phyloP scores from a whole-genome alignment of 1,140 invertebrate species.

The Hetaerina americana region DNA sequence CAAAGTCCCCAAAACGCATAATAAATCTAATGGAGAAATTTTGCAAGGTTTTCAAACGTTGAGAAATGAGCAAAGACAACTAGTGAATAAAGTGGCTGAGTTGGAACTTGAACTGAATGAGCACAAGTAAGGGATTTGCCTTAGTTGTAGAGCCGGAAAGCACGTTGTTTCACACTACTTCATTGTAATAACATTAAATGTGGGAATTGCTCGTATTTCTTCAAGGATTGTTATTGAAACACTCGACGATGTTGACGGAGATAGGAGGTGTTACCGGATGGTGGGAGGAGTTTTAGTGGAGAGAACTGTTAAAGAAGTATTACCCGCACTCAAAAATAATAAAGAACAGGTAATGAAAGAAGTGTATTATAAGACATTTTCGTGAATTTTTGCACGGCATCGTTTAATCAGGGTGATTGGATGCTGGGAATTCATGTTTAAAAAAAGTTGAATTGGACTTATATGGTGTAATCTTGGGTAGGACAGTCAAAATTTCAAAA shows the following conservation, averaged over 20 bases:
- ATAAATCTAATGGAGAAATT: conserved; percentile 55
- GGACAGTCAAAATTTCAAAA: too few species aligned
- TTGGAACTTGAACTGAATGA: conserved; percentile 87
- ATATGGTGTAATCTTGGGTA: too few species aligned
- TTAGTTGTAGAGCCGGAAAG: not conserved
- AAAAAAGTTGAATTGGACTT: too few species aligned
- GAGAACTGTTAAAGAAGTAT: conserved; percentile 77
- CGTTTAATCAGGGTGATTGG: too few species aligned
- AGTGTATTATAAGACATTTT: not conserved
- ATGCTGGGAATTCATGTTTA: too few species aligned
- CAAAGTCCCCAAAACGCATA: not conserved
- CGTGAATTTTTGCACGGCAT: too few species aligned
- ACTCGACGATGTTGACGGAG: conserved; percentile 68
- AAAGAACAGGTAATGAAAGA: conserved; percentile 51
- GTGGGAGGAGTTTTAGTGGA: conserved; percentile 89
- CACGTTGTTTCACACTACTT: not conserved
- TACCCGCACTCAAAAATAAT: conserved; percentile 71
- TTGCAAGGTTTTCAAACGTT: conserved; percentile 73
- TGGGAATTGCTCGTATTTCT: conserved; percentile 19
- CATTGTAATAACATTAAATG: conserved; percentile 6
- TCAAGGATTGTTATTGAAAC: conserved; percentile 89
- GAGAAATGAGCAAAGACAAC: conserved; percentile 69
- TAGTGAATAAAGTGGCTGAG: conserved; percentile 78
- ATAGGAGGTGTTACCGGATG: conserved; percentile 84
- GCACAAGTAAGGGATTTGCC: conserved; percentile 62